phyloP scores from a whole-genome alignment of 2,113 vertebrate species.

The Grammomys surdaster region DNA sequence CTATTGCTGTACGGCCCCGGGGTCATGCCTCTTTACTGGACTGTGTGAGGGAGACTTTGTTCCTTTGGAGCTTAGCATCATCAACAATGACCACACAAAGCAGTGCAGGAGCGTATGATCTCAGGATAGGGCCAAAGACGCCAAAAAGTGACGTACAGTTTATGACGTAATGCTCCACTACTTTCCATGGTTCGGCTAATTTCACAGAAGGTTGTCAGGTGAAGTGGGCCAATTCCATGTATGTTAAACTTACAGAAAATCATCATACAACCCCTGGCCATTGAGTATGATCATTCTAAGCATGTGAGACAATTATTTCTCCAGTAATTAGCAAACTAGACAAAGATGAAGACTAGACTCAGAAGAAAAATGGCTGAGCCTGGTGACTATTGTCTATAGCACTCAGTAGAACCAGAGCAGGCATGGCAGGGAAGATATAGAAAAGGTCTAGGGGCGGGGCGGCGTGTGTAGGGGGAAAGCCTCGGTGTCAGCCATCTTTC shows the following conservation, averaged over 20 bases:
- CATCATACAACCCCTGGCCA: background rate
- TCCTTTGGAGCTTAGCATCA: background rate
- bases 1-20: background rate
- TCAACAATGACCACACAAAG: background rate
- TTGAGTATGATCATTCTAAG: background rate
- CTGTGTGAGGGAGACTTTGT: no score
- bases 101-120: background rate
- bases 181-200: background rate
- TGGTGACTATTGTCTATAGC: background rate
- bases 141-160: background rate
- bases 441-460: slow-evolving; percentile 58
- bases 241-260: background rate
- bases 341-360: background rate
- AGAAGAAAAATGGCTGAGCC: background rate
- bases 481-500: slow-evolving; percentile 89
- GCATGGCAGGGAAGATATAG: background rate
- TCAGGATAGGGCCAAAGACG: background rate
- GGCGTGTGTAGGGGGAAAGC: slow-evolving; percentile 75
- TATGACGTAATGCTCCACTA: background rate
- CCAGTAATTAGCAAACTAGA: background rate
- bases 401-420: background rate
- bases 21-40: background rate
- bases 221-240: background rate
- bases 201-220: background rate
- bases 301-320: background rate